Evolutionary conservation across 1,140 invertebrate genomes (phyloP), one percentile per base, ranked within the genome.

Genomic region (Lanistes nyassanus): DNA sequence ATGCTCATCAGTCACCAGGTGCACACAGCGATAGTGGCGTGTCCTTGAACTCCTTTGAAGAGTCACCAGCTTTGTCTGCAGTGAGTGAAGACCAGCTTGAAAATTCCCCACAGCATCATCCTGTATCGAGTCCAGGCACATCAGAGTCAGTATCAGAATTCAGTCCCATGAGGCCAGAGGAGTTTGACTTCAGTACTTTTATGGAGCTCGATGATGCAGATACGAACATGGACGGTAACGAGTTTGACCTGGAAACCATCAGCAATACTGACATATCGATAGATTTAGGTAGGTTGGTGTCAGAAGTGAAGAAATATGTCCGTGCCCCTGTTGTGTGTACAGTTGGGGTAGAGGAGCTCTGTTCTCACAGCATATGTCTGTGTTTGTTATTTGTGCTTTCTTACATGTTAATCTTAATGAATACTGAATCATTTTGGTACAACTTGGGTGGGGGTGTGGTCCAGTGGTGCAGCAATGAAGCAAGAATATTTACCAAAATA

Each of bases 11-110:
- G 66, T 85, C 84, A 16, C 84, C 84, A 21, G 65, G 73, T 26
- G 60, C 77, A 19, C 65, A 77, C 65, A 85, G 84, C 75, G 84
- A 85, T 76, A 85, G 84, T 75, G 84, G 84, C 31, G 80, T 85
- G 29, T 85, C 83, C 2, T 29, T 84, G 69, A 80, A 82, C 58
- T 84, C 81, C 21, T 74, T 74, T 11, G 76, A 72, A 36, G 77
- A 80, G 64, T 81, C 79, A 42, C 81, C 79, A 76, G 62, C 60
- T 64, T 60, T 74, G 56, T 69, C 70, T 70, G 67, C 69, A 58
- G 51, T 31, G 69, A 68, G 37, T 11, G 62, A 62, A 75, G 55
- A 71, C 47, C 34, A 51, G 76, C 65, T 71, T 67, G 53, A 51
- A 29, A 77, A 51, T 64, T 39, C 67, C 19, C 55, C 64, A 23